Base-by-base conservation (phyloP, 2,797 vertebrate species). In the Bovichtus variegatus region DNA sequence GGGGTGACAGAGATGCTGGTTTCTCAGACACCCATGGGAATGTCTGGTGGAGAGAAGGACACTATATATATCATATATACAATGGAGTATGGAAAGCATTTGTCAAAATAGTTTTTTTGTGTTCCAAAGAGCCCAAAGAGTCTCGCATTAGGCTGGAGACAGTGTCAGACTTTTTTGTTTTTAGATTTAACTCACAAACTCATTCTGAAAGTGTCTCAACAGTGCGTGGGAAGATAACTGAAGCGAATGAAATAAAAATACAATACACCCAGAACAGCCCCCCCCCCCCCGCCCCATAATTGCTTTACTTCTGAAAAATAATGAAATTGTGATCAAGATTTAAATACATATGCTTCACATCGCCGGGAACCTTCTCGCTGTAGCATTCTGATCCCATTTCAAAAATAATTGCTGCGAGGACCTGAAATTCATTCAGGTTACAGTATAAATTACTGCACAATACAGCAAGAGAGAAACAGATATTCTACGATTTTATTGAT, bases 11-110 rank as follows among this genome's bases (percentile, higher is more conserved):
- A 77, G 63, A 71, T 64, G 72, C 50, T 76, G 71, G 73, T 80
- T 84, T 84, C 51, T 83, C 68, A 70, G 69, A 66, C 63, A 58
- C 80, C 83, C 83, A 79, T 75, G 82, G 80, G 85, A 89, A 80
- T 54, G 76, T 81, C 57, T 61, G 44, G 29, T n/a, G 16, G 16
- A 40, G 57, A 61, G 55, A 76, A 36, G 67, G 63, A 71, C 55
- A 70, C 34, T 58, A n/a, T 7, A 29, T 64, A 62, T 49, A 57
- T 46, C 10, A 36, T 12, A 51, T 67, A 74, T 50, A 58, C 50
- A 66, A 51, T 44, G 23, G 67, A 76, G 60, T 69, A n/a, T n/a
- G 16, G 13, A 15, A 58, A 59, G 51, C 29, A 19, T 71, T 64
- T 67, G 55, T 44, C 49, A 55, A 53, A 83, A 15, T 57, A 63